Conservation (phyloP, 2,888 invertebrate species). For the Mystacides longicornis region DNA sequence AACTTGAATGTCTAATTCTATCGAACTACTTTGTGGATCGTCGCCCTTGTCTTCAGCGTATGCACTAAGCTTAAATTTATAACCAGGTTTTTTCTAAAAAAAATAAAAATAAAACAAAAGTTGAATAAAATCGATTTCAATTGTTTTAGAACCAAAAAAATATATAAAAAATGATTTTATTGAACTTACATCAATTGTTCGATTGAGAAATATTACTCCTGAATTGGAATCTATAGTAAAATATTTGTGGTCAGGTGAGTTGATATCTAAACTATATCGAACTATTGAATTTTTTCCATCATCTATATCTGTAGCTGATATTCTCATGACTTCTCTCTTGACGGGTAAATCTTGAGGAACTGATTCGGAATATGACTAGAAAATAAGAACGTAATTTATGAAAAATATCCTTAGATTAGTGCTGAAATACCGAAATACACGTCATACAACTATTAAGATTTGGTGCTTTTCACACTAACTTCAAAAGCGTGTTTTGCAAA, state of each 20-base stretch:
- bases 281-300: conserved; percentile 86
- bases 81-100: conserved; percentile 53
- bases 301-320: conserved; percentile 89
- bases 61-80: conserved; percentile 63
- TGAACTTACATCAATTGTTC: conserved; percentile 55
- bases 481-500: background rate
- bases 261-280: conserved; percentile 55
- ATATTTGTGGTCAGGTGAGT: conserved; percentile 49
- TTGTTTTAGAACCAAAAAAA: background rate
- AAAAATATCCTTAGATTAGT: too few species aligned
- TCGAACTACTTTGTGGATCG: conserved; percentile 57
- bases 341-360: conserved; percentile 73
- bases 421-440: too few species aligned
- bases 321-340: conserved; percentile 73
- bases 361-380: conserved; percentile 57
- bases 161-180: background rate
- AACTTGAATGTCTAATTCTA: conserved; percentile 75
- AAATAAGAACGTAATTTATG: too few species aligned
- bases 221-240: conserved; percentile 76
- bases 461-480: background rate
- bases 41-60: conserved; percentile 72
- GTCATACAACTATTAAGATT: too few species aligned
- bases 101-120: conserved; percentile 3
- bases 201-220: conserved; percentile 73
- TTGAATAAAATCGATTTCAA: too few species aligned